phyloP scores from a whole-genome alignment of 2,113 vertebrate species.

The Dendropsophus ebraccatus region DNA sequence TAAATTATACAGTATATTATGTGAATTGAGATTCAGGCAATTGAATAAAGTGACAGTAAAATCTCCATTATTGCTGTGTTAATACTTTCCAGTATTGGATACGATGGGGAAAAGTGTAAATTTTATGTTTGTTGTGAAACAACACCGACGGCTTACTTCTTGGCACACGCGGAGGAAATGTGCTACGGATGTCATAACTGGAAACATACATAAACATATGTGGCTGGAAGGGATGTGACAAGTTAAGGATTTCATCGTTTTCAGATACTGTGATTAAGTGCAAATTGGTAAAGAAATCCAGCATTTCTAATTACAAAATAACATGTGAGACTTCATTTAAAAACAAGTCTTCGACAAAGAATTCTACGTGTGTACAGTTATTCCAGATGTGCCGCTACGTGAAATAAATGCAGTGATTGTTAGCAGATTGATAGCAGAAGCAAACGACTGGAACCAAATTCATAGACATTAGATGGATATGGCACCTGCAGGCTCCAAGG shows the following conservation, averaged over 20 bases:
- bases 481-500: constrained; percentile 64
- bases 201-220: constrained; percentile 29
- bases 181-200: constrained; percentile 31
- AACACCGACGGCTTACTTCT: not conserved
- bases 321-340: constrained; percentile 63
- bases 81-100: not conserved
- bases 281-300: constrained; percentile 66
- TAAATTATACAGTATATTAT: no score
- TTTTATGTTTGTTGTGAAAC: constrained; percentile 3
- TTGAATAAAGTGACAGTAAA: not conserved
- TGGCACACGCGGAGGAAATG: constrained; percentile 8
- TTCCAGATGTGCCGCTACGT: constrained; percentile 70
- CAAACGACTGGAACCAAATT: constrained; percentile 62
- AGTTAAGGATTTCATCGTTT: constrained; percentile 37
- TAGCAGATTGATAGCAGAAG: constrained; percentile 66
- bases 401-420: constrained; percentile 65
- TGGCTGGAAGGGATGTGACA: constrained; percentile 41
- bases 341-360: constrained; percentile 65
- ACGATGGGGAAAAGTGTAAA: not conserved
- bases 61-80: not conserved
- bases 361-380: constrained; percentile 61
- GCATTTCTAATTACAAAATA: constrained; percentile 64
- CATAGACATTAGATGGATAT: constrained; percentile 63
- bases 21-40: no score
- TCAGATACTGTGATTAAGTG: constrained; percentile 48